These are phyloP conservation scores for Megaptera novaeangliae DNA, from an alignment of 2,113 vertebrate species.

Conservation along the genomic window DNA sequence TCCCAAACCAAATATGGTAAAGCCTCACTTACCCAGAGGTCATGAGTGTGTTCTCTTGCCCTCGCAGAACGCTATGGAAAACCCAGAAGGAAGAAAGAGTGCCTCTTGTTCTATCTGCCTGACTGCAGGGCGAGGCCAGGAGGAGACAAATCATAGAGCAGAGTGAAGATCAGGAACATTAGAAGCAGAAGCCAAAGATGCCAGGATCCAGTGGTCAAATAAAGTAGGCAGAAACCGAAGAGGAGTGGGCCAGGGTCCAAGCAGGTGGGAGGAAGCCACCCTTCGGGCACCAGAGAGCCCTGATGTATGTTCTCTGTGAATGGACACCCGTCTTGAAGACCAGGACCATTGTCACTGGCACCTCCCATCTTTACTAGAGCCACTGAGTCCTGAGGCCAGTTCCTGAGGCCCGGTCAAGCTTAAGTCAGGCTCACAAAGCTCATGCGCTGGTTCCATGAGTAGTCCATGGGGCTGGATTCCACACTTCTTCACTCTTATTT, in stretches of 20 bases:
- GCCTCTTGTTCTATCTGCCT: background rate
- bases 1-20: constrained; percentile 54
- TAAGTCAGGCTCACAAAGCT: background rate
- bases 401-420: background rate
- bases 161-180: background rate
- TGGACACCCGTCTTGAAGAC: background rate
- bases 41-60: background rate
- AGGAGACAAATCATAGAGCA: background rate
- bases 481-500: background rate
- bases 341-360: background rate
- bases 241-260: background rate
- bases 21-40: background rate
- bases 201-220: background rate
- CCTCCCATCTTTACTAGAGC: background rate
- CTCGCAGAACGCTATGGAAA: background rate
- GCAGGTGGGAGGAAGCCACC: background rate
- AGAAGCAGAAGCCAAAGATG: background rate
- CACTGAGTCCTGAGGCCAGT: background rate
- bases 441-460: background rate
- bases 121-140: background rate
- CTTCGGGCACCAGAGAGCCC: background rate
- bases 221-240: background rate
- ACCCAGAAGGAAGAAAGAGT: background rate
- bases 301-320: too few species aligned
- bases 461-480: background rate